phyloP scores from a whole-genome alignment of 2,113 vertebrate genomes.

The Sorex araneus region DNA sequence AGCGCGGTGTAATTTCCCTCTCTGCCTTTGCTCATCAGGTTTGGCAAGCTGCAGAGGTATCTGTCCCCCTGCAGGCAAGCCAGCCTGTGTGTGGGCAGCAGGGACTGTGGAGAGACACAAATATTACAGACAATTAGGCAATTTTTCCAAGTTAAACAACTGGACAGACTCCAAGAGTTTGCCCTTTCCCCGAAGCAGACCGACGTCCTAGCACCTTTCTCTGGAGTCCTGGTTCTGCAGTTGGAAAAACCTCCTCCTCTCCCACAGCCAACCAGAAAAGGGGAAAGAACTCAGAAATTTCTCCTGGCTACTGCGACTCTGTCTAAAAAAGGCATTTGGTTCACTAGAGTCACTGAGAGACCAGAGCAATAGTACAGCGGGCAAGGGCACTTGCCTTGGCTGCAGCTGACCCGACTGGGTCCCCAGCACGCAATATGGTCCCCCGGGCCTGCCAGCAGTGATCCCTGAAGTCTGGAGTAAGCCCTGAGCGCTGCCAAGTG shows the following conservation, averaged over 20 bases:
- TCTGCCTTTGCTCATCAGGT: conserved; percentile 3
- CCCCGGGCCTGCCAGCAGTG: no score
- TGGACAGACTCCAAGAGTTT: not conserved
- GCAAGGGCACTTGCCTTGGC: no score
- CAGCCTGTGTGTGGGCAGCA: not conserved
- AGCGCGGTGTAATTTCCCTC: not conserved
- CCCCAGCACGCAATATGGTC: no score
- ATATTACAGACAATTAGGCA: not conserved
- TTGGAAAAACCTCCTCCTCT: not conserved
- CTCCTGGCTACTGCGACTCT: not conserved
- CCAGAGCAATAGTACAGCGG: no score
- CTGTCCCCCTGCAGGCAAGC: not conserved
- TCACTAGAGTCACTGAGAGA: conserved; percentile 10
- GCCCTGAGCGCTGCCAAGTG: no score
- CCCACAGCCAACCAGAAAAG: not conserved
- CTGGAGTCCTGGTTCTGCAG: not conserved
- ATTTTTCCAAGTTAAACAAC: conserved; percentile 48
- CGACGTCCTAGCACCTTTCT: not conserved
- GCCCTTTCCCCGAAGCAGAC: not conserved
- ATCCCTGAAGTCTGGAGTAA: no score
- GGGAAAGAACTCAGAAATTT: conserved; percentile 13
- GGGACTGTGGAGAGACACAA: conserved; percentile 20
- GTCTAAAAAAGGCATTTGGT: conserved; percentile 29
- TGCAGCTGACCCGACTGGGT: no score
- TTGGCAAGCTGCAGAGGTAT: not conserved